Conservation (phyloP, 2,113 vertebrate genomes). For the Festucalex cinctus region DNA sequence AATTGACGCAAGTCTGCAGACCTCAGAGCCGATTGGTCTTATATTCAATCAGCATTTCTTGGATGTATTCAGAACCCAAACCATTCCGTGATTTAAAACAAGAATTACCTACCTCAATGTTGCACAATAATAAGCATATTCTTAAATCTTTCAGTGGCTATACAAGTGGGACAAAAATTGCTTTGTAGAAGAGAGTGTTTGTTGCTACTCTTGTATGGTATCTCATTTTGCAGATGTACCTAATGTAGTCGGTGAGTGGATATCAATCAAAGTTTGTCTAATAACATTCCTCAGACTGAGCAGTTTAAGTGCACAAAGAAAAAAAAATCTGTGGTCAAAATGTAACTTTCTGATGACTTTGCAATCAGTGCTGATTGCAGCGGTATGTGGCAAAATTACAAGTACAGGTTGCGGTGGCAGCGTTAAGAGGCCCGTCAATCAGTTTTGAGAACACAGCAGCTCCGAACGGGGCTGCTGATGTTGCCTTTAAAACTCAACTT, state of each 20-base stretch:
- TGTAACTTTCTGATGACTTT: background rate
- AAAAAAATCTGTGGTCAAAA: background rate
- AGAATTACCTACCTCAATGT: too few relatives aligned
- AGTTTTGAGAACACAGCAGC: background rate
- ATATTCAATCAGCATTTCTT: too few relatives aligned
- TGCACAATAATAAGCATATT: too few relatives aligned
- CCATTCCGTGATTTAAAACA: too few relatives aligned
- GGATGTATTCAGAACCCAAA: too few relatives aligned
- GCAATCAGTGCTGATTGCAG: background rate
- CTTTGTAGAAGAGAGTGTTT: background rate
- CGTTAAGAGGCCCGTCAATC: background rate
- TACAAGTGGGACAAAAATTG: background rate
- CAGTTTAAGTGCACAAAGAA: background rate
- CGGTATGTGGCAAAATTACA: background rate
- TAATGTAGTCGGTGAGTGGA: background rate
- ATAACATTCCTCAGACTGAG: background rate
- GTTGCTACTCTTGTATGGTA: background rate
- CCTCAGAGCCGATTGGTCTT: too few relatives aligned
- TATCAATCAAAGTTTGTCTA: background rate
- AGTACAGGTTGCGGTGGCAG: background rate
- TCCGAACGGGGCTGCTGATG: background rate
- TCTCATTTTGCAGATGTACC: background rate
- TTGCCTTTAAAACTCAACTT: slow-evolving; percentile 28
- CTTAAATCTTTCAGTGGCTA: background rate
- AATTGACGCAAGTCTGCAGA: too few relatives aligned